phyloP scores from a whole-genome alignment of 2,888 invertebrate species.

The Ochropleura leucogaster region DNA sequence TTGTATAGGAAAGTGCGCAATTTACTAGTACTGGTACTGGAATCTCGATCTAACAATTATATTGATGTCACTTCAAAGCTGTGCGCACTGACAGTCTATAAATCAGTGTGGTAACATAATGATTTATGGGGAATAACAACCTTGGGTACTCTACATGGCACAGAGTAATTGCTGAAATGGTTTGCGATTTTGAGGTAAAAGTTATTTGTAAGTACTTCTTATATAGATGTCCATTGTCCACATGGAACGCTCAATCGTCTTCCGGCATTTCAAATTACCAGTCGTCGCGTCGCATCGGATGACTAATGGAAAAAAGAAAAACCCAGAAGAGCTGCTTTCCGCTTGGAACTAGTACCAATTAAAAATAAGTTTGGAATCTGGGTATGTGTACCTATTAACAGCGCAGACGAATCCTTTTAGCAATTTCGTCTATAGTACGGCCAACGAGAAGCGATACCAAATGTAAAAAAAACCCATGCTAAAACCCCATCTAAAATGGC shows the following conservation, averaged over 20 bases:
- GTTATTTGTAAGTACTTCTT: not conserved
- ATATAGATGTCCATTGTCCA: too few relatives aligned
- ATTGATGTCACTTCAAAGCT: slow-evolving; percentile 13
- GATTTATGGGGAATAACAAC: slow-evolving; percentile 14
- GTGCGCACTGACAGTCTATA: slow-evolving; percentile 11
- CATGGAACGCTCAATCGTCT: not conserved
- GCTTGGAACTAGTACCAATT: not conserved
- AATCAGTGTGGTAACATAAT: slow-evolving; percentile 30
- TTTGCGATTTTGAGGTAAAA: not conserved
- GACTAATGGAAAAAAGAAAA: not conserved
- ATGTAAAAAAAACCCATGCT: too few relatives aligned
- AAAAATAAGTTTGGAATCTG: not conserved
- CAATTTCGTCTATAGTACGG: too few relatives aligned
- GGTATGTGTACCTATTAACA: not conserved
- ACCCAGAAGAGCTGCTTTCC: not conserved
- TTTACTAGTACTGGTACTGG: slow-evolving; percentile 4
- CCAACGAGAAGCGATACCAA: too few relatives aligned
- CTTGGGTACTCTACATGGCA: not conserved
- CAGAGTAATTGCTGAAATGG: not conserved
- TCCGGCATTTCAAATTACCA: not conserved
- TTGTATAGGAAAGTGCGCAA: not conserved
- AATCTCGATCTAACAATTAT: not conserved
- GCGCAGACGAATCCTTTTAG: not conserved
- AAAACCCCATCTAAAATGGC: too few relatives aligned
- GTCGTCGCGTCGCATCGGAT: not conserved